Evolutionary conservation across 2,888 invertebrate species (phyloP), one percentile per base, ranked within the genome.

Genomic region (Rhingia rostrata): DNA sequence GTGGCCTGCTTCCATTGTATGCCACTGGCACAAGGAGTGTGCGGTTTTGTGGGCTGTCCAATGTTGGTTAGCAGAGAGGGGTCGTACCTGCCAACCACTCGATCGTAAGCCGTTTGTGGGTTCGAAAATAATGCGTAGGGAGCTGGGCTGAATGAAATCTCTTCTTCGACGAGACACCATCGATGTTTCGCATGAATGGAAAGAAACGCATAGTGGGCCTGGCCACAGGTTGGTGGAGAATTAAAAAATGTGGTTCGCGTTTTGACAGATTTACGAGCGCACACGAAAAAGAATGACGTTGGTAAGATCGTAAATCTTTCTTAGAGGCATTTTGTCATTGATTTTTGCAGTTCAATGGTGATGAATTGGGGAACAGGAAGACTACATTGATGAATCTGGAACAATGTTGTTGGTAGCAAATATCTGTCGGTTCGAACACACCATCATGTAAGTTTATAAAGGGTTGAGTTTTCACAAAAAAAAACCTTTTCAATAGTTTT

Each of bases 41-140:
- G 84, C 61, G 84, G 84, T 84, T 84, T 82, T 84, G 80, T 74
- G 84, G 84, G 74, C 53, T 60, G 84, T 84, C 74, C 84, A 70
- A 80, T 53, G 51, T 84, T 54, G 74, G 79, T 79, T 58, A 74
- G 45, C 56, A 47, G 66, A 9, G 51, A 9, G 30, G 69, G 37
- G 56, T 41, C 12, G 33, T 60, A 30, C 30, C 10, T 32, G 6
- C 37, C 30, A 45, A 3, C n/a, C 43, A 43, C 22, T 54, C 66
- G 73, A 80, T 54, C 41, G 56, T 74, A 49, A 61, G 60, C 60
- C 58, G 41, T 67, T 22, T 69, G 69, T 39, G 47, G 67, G 54
- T 22, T 22, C 39, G 43, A 64, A 45, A 66, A 80, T 74, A 66
- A 70, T 61, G 70, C 74, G 79, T 83, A 73, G 78, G 83, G 74